These are phyloP conservation scores for Eumerus sabulonum DNA, from an alignment of 2,888 invertebrate genomes.

Conservation along the genomic window DNA sequence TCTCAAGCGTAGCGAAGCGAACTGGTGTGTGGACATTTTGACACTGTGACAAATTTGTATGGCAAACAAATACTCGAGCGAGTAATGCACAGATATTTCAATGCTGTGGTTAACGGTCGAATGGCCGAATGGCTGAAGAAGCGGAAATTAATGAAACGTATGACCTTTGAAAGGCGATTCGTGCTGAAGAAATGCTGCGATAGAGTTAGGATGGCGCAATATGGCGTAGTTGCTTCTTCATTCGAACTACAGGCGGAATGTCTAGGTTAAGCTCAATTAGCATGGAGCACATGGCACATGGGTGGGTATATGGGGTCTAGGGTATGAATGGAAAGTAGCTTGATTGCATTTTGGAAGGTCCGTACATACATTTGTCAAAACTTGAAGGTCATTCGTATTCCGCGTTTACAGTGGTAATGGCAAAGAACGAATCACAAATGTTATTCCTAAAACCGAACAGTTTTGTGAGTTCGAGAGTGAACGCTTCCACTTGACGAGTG, in stretches of 20 bases:
- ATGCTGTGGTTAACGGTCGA: conserved; percentile 16
- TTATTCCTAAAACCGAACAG: conserved; percentile 1
- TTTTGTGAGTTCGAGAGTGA: too few relatives aligned
- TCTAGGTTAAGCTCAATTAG: conserved; percentile 41
- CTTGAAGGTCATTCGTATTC: too few relatives aligned
- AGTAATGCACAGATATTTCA: conserved; percentile 25
- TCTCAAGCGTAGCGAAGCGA: conserved; percentile 4
- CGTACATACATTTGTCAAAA: too few relatives aligned
- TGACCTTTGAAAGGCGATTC: conserved; percentile 39
- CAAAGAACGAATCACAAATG: too few relatives aligned
- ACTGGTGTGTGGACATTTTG: conserved; percentile 45
- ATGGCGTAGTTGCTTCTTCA: conserved; percentile 11
- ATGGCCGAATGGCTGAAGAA: conserved; percentile 35
- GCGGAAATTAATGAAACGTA: conserved; percentile 51
- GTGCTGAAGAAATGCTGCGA: conserved; percentile 41
- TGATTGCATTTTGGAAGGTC: too few relatives aligned
- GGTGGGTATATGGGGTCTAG: not conserved
- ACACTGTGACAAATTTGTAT: conserved; percentile 51
- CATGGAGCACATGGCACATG: not conserved
- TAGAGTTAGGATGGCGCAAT: conserved; percentile 48
- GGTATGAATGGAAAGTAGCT: too few relatives aligned
- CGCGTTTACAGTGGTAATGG: too few relatives aligned
- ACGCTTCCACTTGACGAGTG: too few relatives aligned
- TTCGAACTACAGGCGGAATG: conserved; percentile 31
- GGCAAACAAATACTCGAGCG: conserved; percentile 29